Evolutionary conservation across 1,140 invertebrate species (phyloP).

Genomic region (Drosophila willistoni): DNA sequence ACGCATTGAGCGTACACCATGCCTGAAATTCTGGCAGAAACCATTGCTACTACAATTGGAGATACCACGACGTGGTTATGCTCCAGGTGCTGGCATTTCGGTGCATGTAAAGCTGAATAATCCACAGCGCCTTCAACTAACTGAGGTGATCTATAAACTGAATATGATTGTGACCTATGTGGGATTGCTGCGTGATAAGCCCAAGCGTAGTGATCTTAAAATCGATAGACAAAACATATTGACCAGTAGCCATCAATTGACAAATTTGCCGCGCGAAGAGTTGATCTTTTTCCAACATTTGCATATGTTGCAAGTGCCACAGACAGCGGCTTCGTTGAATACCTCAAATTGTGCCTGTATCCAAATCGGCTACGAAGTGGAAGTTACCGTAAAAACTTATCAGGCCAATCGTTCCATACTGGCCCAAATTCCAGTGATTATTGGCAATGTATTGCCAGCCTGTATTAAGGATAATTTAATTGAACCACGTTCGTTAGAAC

Average conservation of each 20-base stretch:
- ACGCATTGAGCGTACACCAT: slow-evolving; percentile 41
- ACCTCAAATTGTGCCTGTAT: slow-evolving; percentile 87
- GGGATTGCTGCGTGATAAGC: slow-evolving; percentile 46
- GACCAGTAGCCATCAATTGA: slow-evolving; percentile 84
- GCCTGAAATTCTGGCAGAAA: slow-evolving; percentile 63
- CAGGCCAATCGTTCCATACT: slow-evolving; percentile 83
- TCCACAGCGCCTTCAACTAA: slow-evolving; percentile 82
- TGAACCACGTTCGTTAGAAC: not conserved
- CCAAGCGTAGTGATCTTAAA: slow-evolving; percentile 66
- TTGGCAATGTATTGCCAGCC: slow-evolving; percentile 84
- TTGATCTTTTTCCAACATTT: slow-evolving; percentile 66
- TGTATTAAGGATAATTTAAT: slow-evolving; percentile 29
- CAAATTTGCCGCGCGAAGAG: slow-evolving; percentile 83
- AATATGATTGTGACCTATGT: slow-evolving; percentile 56
- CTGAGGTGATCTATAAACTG: slow-evolving; percentile 83
- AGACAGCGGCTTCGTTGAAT: slow-evolving; percentile 87
- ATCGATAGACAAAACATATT: slow-evolving; percentile 83
- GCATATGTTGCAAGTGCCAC: slow-evolving; percentile 85
- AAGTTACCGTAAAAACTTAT: slow-evolving; percentile 83
- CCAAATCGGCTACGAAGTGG: slow-evolving; percentile 87
- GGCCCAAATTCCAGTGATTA: slow-evolving; percentile 83
- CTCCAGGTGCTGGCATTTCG: slow-evolving; percentile 64
- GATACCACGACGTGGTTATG: slow-evolving; percentile 60
- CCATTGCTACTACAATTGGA: slow-evolving; percentile 61
- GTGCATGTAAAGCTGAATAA: slow-evolving; percentile 67